A percentile compares a stretch with the other conserved stretches of the same genome.
Evolutionary conservation across 2,113 vertebrate genomes (phyloP).

Genomic region (Strigops habroptila): DNA sequence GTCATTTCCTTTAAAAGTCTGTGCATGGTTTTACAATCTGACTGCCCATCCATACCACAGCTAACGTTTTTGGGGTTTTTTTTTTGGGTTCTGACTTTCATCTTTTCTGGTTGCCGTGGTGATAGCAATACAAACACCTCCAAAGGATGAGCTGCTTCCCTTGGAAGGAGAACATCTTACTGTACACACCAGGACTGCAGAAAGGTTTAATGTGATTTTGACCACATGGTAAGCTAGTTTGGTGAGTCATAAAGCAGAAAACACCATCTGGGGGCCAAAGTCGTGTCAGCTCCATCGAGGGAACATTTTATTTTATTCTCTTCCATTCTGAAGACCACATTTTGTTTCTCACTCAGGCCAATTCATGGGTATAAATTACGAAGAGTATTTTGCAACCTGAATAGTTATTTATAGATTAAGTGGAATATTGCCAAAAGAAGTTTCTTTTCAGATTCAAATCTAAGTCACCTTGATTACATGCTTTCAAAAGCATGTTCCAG

Average conservation of each 20-base stretch:
- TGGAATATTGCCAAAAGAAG: neutral
- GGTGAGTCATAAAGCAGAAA: slow-evolving; percentile 52
- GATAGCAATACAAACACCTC: slow-evolving; percentile 64
- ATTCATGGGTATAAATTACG: neutral
- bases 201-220: slow-evolving; percentile 52
- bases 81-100: neutral
- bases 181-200: neutral
- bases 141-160: slow-evolving; percentile 36
- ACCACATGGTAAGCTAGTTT: slow-evolving; percentile 44
- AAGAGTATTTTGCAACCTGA: neutral
- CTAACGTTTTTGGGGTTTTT: neutral
- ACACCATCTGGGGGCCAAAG: neutral
- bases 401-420: neutral
- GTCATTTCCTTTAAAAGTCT: neutral
- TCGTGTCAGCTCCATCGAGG: neutral
- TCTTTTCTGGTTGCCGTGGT: slow-evolving; percentile 46
- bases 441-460: neutral
- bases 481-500: neutral
- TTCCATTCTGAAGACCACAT: neutral
- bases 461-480: neutral
- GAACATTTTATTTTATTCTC: neutral
- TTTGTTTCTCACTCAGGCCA: neutral
- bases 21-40: slow-evolving; percentile 1
- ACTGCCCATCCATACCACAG: neutral
- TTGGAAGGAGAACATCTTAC: neutral